Conservation (phyloP, 2,888 invertebrate species). For the Xestia c-nigrum region DNA sequence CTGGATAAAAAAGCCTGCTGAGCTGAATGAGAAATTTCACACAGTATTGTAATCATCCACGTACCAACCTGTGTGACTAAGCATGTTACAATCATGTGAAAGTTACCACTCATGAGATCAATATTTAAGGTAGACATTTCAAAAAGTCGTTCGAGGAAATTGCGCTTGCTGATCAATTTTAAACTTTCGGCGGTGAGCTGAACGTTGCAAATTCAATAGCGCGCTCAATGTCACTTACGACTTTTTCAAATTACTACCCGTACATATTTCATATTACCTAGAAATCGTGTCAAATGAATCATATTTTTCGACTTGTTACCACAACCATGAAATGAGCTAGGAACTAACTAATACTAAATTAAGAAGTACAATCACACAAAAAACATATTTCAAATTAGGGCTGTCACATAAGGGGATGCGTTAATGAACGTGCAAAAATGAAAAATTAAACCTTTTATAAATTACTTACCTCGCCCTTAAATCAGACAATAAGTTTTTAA, state of each 20-base stretch:
- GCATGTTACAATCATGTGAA: constrained; percentile 27
- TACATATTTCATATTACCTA: constrained; percentile 3
- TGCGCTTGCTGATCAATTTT: not conserved
- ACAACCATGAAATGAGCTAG: constrained; percentile 53
- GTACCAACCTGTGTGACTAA: constrained; percentile 16
- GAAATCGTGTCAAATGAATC: constrained; percentile 11
- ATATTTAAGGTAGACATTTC: not conserved
- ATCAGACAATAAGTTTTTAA: not conserved
- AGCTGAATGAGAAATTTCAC: constrained; percentile 32
- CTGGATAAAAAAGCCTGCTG: constrained; percentile 29
- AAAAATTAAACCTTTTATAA: not conserved
- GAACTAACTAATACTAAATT: constrained; percentile 34
- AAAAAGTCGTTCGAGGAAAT: not conserved
- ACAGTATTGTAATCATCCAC: constrained; percentile 22
- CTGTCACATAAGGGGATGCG: constrained; percentile 47
- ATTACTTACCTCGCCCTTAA: constrained; percentile 20
- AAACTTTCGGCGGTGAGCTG: not conserved
- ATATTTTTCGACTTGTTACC: constrained; percentile 46
- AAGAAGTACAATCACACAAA: constrained; percentile 46
- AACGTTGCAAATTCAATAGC: not conserved
- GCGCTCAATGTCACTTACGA: not conserved
- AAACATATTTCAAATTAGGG: constrained; percentile 66
- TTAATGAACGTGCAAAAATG: constrained; percentile 55
- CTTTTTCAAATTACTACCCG: not conserved
- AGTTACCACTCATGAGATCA: constrained; percentile 26